A percentile compares a stretch with the other conserved stretches of the same genome.
phyloP scores from a whole-genome alignment of 2,113 vertebrate genomes.

The Acrocephalus kingi region DNA sequence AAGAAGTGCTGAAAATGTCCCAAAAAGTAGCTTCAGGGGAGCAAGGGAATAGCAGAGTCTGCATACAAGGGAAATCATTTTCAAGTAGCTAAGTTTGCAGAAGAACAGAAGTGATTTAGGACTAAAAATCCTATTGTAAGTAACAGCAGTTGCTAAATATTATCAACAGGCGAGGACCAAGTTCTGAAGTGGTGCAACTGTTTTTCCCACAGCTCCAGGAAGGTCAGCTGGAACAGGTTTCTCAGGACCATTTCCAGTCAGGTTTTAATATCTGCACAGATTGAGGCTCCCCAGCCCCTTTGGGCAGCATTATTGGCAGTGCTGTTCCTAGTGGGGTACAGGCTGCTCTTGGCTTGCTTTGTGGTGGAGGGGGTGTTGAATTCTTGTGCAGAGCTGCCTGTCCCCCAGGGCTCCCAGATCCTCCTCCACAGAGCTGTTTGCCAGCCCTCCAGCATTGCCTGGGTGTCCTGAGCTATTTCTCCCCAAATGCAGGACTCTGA shows the following conservation, averaged over 20 bases:
- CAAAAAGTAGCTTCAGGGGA: not conserved
- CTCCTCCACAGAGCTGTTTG: not conserved
- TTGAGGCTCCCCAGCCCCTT: not conserved
- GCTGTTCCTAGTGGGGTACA: not conserved
- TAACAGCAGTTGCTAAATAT: not conserved
- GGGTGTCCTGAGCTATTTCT: not conserved
- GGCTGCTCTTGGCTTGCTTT: not conserved
- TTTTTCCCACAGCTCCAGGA: not conserved
- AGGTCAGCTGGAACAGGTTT: not conserved
- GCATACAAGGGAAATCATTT: not conserved
- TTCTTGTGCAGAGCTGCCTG: not conserved
- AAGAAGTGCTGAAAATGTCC: not conserved
- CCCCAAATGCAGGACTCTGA: not conserved
- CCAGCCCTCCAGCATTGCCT: not conserved
- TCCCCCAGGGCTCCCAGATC: not conserved
- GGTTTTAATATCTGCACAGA: not conserved
- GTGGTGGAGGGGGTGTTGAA: accelerated
- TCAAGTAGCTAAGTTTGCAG: not conserved
- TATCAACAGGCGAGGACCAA: not conserved
- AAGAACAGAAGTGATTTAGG: not conserved
- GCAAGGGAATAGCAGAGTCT: not conserved
- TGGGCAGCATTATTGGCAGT: not conserved
- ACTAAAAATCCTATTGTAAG: not conserved
- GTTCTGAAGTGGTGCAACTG: not conserved
- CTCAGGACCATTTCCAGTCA: not conserved